Conservation (phyloP, 2,113 vertebrate species). For the Antigone vipio region DNA sequence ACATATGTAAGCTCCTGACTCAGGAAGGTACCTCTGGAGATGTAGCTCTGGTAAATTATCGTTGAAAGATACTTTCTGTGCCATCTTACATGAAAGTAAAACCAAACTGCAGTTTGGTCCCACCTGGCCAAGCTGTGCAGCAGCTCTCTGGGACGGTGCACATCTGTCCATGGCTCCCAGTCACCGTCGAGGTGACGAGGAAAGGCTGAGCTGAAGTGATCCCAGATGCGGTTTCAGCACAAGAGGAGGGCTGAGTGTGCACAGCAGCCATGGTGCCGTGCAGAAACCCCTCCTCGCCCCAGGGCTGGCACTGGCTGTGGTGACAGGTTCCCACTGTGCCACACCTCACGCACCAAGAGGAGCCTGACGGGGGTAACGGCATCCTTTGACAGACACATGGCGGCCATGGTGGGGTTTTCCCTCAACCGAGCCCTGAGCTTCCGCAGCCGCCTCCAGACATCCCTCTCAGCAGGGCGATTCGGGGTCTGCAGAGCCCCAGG, state of each 20-base stretch:
- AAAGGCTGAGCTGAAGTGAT: not conserved
- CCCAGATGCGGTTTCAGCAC: rapidly evolving
- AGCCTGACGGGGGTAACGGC: not conserved
- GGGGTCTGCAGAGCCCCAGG: not conserved
- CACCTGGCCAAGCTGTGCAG: not conserved
- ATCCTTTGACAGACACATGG: not conserved
- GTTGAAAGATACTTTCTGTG: not conserved
- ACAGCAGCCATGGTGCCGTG: not conserved
- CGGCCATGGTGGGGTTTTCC: not conserved
- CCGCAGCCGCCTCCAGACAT: not conserved
- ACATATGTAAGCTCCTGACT: not conserved
- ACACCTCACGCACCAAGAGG: rapidly evolving
- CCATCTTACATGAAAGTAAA: not conserved
- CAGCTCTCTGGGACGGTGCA: not conserved
- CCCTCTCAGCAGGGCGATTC: rapidly evolving
- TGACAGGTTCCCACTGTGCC: not conserved
- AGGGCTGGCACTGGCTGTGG: not conserved
- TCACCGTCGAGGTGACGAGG: rapidly evolving
- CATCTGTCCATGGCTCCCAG: not conserved
- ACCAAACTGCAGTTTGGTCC: not conserved
- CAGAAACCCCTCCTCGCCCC: not conserved
- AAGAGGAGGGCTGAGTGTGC: not conserved
- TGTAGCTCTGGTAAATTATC: not conserved
- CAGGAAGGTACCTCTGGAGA: not conserved
- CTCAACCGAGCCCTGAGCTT: rapidly evolving